Base-by-base conservation (phyloP, 1,140 invertebrate species). In the Alviniconcha marisindica region DNA sequence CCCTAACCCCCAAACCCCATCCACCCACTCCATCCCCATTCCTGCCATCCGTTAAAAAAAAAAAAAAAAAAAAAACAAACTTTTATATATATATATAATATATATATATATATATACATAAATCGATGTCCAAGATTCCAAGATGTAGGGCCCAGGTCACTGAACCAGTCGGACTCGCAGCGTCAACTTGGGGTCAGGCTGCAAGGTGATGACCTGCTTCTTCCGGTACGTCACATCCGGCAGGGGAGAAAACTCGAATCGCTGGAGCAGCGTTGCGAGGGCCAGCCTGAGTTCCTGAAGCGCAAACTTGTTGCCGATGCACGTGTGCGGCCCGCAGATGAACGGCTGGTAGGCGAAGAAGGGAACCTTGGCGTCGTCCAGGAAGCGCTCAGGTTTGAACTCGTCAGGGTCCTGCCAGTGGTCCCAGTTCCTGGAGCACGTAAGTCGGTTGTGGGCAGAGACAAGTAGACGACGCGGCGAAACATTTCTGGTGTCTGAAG, bases 311-410 rank as follows among this genome's bases (percentile, higher is more conserved):
- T 89, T 60, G 3, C 89, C 89, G 38, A 90, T 87, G 69, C 88
- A 90, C 87, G 89, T 90, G 82, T 83, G 76, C 1, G 82, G 82
- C 14, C 90, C 90, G 24, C 84, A 71, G 51, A 63, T 83, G 84
- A 91, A 91, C 18, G 90, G 89, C 60, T 89, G 44, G 74, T 87
- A 89, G 54, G 69, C 81, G 69, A 87, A 88, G 14, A 78, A 51
- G 14, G 83, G 83, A 28, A 79, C 44, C 0, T 84, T 71, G 51
- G 76, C 51, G 4, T 77, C 76, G 40, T 86, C 44, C 76, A 88
- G 77, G 73, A 90, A 91, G 33, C 89, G 79, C 28, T 89, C 89
- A 21, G 90, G 90, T 5, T 71, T 77, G 69, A 90, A 91, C 38
- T 73, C 51, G 0, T 87, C 86, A 0, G 87, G 87, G 81, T 88